Evolutionary conservation across 2,888 invertebrate species (phyloP).

Genomic region (Ormyrus labotus): DNA sequence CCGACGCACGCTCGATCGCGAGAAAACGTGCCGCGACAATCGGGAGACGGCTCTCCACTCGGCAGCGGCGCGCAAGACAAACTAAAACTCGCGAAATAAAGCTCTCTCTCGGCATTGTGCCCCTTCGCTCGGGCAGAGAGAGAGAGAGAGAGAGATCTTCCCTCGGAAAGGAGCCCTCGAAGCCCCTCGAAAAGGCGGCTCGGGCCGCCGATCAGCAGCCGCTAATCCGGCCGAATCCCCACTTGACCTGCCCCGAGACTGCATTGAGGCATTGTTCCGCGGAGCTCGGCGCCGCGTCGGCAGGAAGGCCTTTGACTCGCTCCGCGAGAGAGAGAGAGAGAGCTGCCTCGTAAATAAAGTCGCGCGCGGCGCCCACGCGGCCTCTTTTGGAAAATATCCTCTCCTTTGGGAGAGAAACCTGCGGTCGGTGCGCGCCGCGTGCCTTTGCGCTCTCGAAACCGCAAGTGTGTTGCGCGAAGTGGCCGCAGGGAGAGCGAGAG

Average conservation of each 20-base stretch:
- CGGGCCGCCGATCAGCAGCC: constrained; percentile 27
- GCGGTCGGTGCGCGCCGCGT: constrained; percentile 36
- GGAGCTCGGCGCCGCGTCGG: not conserved
- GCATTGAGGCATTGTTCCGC: not conserved
- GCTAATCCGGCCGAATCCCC: constrained; percentile 49
- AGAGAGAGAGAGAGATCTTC: constrained; percentile 8
- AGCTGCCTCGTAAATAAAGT: constrained; percentile 45
- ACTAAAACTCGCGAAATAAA: constrained; percentile 47
- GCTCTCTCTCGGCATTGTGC: constrained; percentile 14
- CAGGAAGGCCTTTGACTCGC: no score
- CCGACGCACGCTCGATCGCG: no score
- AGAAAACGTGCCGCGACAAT: no score
- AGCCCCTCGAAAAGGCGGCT: constrained; percentile 26
- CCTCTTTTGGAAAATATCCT: constrained; percentile 20
- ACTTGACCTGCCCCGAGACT: constrained; percentile 47
- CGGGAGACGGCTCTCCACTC: no score
- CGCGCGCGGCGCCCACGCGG: constrained; percentile 18
- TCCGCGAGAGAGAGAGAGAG: not conserved
- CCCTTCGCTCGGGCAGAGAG: not conserved
- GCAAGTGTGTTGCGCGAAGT: constrained; percentile 43
- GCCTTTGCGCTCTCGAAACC: constrained; percentile 24
- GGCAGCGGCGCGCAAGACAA: constrained; percentile 20
- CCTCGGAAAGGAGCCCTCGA: constrained; percentile 5
- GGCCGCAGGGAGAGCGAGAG: not conserved
- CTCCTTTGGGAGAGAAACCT: constrained; percentile 13